Evolutionary conservation across 2,797 vertebrate genomes (phyloP).

Genomic region (Helarctos malayanus): DNA sequence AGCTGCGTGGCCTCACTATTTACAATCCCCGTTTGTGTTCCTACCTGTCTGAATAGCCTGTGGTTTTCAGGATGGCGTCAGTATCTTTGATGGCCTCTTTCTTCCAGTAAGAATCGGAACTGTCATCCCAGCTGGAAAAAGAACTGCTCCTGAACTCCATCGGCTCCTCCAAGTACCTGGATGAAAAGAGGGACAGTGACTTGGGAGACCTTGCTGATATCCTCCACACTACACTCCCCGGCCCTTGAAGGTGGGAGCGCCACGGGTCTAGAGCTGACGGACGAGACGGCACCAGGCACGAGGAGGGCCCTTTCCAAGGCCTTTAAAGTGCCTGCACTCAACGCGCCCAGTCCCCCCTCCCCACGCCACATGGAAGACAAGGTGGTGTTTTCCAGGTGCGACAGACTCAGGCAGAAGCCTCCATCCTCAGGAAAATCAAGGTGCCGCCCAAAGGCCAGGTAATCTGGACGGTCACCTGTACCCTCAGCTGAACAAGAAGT

Average conservation of each 20-base stretch:
- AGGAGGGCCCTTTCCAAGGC: background rate
- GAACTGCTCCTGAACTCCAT: constrained; percentile 89
- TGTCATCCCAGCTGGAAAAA: constrained; percentile 93
- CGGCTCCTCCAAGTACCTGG: constrained; percentile 91
- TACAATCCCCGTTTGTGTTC: accelerated
- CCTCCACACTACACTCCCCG: accelerated
- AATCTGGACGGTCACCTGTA: background rate
- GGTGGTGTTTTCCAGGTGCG: background rate
- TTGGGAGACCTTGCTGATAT: accelerated
- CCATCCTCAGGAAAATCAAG: background rate
- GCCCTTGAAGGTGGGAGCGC: background rate
- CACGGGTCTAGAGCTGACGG: background rate
- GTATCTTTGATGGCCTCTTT: constrained; percentile 91
- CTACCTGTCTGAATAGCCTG: constrained; percentile 92
- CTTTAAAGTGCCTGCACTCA: accelerated
- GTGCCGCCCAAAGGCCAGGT: background rate
- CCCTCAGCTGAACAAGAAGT: background rate
- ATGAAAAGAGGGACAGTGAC: background rate
- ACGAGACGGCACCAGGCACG: accelerated
- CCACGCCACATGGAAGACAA: background rate
- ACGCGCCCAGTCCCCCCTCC: background rate
- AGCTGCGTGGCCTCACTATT: accelerated
- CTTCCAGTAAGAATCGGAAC: constrained; percentile 91
- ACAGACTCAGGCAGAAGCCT: background rate
- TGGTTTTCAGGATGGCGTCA: constrained; percentile 89